These are phyloP conservation scores for Steromphala cineraria DNA, from an alignment of 2,888 invertebrate species.

Conservation along the genomic window DNA sequence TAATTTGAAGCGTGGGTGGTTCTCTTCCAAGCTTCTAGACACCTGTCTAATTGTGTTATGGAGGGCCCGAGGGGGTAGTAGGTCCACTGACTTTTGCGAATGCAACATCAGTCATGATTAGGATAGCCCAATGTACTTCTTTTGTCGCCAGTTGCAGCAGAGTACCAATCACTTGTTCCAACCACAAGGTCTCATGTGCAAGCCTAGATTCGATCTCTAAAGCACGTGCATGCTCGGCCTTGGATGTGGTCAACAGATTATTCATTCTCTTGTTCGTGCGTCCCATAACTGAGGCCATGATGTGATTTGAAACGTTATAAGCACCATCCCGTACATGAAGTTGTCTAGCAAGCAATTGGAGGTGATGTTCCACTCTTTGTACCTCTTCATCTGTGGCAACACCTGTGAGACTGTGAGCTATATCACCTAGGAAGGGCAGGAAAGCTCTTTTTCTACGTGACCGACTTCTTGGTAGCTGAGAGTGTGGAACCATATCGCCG, in stretches of 20 bases:
- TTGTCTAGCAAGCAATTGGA: background rate
- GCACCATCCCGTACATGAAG: background rate
- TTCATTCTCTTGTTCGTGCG: background rate
- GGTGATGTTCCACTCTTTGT: background rate
- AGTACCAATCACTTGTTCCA: background rate
- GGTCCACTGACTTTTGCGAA: background rate
- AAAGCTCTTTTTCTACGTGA: background rate
- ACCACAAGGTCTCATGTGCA: background rate
- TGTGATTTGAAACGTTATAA: background rate
- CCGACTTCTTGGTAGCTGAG: background rate
- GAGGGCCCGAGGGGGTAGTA: background rate
- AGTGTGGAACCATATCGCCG: background rate
- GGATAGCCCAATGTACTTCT: too few relatives aligned
- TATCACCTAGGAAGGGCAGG: background rate
- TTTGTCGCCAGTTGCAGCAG: background rate
- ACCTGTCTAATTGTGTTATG: background rate
- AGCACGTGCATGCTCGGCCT: background rate
- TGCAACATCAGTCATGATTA: too few relatives aligned
- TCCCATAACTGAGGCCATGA: background rate
- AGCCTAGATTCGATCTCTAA: background rate
- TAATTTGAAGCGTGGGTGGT: background rate
- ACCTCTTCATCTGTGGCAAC: background rate
- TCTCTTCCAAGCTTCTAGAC: background rate
- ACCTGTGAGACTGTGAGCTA: background rate
- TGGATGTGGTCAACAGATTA: background rate